These are phyloP conservation scores for Falco berigora DNA, from an alignment of 2,797 vertebrate species.

Conservation along the genomic window DNA sequence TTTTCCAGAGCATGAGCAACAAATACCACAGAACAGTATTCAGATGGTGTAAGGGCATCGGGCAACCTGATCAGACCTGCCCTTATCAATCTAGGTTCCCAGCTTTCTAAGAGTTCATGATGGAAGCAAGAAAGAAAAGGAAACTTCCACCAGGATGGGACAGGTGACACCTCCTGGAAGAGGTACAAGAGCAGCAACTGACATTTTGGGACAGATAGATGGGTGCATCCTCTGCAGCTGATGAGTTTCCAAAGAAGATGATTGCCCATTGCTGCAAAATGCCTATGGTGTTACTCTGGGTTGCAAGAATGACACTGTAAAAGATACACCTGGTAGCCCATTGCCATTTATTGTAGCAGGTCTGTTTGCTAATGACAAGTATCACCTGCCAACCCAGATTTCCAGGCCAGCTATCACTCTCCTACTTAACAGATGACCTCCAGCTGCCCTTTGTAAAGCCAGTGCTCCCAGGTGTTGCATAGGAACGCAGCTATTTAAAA, in stretches of 20 bases:
- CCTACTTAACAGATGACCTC: background rate
- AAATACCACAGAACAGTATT: background rate
- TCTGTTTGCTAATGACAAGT: background rate
- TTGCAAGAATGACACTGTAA: background rate
- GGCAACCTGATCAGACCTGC: background rate
- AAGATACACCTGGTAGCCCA: background rate
- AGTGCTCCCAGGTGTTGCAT: background rate
- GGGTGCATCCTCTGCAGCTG: background rate
- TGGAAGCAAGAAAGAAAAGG: background rate
- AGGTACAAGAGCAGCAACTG: background rate
- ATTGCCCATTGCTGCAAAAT: background rate
- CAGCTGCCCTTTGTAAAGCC: background rate
- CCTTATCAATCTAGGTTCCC: background rate
- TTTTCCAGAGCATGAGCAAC: background rate
- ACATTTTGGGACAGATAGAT: background rate
- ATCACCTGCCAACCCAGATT: background rate
- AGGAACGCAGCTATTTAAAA: background rate
- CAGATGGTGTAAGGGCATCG: background rate
- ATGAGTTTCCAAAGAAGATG: background rate
- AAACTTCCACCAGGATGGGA: background rate
- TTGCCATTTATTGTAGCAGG: background rate
- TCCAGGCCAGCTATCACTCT: background rate
- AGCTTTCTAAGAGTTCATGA: background rate
- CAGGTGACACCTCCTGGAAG: background rate
- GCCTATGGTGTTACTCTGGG: accelerated